phyloP scores from a whole-genome alignment of 2,888 invertebrate species.

The Spatulosminthurus flaviceps region DNA sequence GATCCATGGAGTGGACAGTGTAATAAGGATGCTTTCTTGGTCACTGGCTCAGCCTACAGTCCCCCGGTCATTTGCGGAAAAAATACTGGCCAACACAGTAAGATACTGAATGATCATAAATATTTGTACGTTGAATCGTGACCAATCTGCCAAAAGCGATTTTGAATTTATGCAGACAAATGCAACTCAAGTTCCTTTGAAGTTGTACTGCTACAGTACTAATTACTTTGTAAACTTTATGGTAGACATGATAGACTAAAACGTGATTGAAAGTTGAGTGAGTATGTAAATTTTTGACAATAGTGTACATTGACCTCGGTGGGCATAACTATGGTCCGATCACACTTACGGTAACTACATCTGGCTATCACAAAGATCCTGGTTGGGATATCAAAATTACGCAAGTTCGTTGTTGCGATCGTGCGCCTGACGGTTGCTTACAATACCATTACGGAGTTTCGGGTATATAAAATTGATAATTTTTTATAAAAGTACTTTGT shows the following conservation, averaged over 20 bases:
- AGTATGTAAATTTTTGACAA: conserved; percentile 34
- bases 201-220: neutral
- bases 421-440: conserved; percentile 63
- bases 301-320: conserved; percentile 64
- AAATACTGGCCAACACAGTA: conserved; percentile 64
- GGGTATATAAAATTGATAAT: conserved; percentile 47
- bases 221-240: neutral
- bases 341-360: conserved; percentile 62
- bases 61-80: conserved; percentile 64
- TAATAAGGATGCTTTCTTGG: conserved; percentile 64
- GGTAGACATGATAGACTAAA: conserved; percentile 10
- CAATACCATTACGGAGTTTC: conserved; percentile 64
- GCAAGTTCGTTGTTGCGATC: conserved; percentile 63
- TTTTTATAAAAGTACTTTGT: no score
- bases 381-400: conserved; percentile 64
- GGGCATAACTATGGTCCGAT: conserved; percentile 64
- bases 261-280: no score
- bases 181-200: neutral
- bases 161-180: neutral
- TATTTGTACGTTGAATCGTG: neutral
- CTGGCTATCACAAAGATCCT: conserved; percentile 63
- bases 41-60: conserved; percentile 63
- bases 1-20: conserved; percentile 63
- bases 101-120: conserved; percentile 29
- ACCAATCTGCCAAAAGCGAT: neutral